Evolutionary conservation across 1,140 invertebrate species (phyloP), one percentile per base, ranked within the genome.

Genomic region (Drosophila lini): DNA sequence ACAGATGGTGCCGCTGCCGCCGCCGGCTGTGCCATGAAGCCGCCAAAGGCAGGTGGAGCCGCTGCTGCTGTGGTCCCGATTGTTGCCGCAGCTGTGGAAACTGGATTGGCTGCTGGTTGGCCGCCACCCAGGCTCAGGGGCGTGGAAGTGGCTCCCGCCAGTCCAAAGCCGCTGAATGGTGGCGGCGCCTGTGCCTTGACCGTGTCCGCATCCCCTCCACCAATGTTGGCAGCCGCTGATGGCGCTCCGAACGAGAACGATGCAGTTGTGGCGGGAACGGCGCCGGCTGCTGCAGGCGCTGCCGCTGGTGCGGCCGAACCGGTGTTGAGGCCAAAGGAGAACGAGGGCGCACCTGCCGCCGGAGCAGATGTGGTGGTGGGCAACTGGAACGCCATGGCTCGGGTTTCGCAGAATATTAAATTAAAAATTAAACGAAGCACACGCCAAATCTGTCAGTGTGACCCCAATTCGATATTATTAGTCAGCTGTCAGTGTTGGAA

Each of bases 341-440:
- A 91, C 13, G 52, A 58, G 7, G 73, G 56, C 6, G 53, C 53
- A 15, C 62, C 64, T 8, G 76, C 38, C 19, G 75, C 40, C 1
- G 81, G 47, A 7, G 74, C 74, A 10, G 34, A 57, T n/a, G 89
- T 86, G 31, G 79, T 88, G 11, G 89, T 61, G 5, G 88, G 88
- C 48, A 91, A 44, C 70, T 91, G 88, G 50, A 91, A 91, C 48
- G 78, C 76, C 88, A 91, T 91, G 10, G 9, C 38, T 7, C 1
- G 13, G 9, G 1, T 31, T 34, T 9, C 0, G 10, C 4, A 19
- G 32, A n/a, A 9, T 32, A 32, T 19, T 16, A 34, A n/a, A 55
- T 44, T 25, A 61, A 61, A 67, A 71, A 34, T 40, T 40, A 69
- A 63, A 36, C 42, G 22, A 40, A 67, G 42, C 36, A 22, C 47